phyloP scores from a whole-genome alignment of 2,888 invertebrate genomes.

The Nephrotoma flavescens region DNA sequence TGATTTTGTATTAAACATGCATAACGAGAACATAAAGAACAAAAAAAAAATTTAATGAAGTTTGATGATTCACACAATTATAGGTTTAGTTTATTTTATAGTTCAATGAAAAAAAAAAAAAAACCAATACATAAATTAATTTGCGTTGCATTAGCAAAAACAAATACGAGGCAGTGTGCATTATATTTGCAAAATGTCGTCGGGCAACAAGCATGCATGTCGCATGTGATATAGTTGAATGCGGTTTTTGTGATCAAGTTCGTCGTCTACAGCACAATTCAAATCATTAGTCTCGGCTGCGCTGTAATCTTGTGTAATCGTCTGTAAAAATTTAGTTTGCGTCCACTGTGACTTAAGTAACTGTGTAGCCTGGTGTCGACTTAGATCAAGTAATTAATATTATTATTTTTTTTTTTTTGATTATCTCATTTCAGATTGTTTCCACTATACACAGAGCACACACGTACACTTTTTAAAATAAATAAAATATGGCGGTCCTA shows the following conservation, averaged over 20 bases:
- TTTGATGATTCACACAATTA: background rate
- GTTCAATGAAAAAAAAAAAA: background rate
- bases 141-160: background rate
- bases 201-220: background rate
- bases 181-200: background rate
- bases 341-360: background rate
- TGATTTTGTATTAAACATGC: background rate
- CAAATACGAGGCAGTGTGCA: background rate
- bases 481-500: constrained; percentile 53
- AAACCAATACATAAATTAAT: background rate
- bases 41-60: background rate
- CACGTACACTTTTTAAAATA: background rate
- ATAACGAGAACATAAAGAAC: background rate
- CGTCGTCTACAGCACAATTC: background rate
- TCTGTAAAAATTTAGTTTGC: too few species aligned
- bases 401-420: background rate
- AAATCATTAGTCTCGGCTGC: background rate
- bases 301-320: too few species aligned
- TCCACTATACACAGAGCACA: background rate
- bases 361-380: too few species aligned
- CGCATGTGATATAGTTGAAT: background rate
- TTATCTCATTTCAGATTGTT: background rate
- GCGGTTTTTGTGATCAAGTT: background rate
- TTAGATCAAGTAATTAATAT: too few species aligned
- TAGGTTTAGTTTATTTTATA: background rate